Percentiles rank a stretch among this genome's conserved stretches.
Conservation (phyloP, 2,888 invertebrate species). For the Tinea pellionella region DNA sequence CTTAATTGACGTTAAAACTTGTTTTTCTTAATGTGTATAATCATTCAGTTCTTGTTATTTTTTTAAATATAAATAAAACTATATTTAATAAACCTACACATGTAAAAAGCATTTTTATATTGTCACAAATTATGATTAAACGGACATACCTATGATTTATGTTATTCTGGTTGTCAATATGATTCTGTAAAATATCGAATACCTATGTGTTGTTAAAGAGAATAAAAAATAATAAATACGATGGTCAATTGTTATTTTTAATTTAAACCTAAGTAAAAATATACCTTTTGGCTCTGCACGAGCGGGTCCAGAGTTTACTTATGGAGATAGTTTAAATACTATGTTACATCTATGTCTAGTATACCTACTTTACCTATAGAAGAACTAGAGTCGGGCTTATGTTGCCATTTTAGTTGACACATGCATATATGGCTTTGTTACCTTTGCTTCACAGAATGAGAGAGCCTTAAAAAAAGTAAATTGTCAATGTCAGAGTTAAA, state of each 20-base stretch:
- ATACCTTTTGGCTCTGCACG: too few relatives aligned
- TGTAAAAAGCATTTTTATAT: not conserved
- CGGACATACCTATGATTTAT: constrained; percentile 27
- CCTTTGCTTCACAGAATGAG: not conserved
- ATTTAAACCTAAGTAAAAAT: not conserved
- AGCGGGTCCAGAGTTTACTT: too few relatives aligned
- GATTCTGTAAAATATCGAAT: constrained; percentile 71
- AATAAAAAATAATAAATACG: constrained; percentile 67
- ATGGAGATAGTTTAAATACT: too few relatives aligned
- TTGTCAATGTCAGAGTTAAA: not conserved
- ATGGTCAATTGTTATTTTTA: constrained; percentile 29
- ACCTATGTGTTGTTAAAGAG: constrained; percentile 67
- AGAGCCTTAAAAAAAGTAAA: not conserved
- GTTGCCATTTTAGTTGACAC: too few relatives aligned
- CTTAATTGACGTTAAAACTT: not conserved
- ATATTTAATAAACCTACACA: not conserved
- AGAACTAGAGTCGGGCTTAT: too few relatives aligned
- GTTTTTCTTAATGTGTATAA: not conserved
- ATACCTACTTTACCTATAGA: too few relatives aligned
- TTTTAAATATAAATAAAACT: not conserved
- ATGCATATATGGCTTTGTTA: not conserved
- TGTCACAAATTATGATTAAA: not conserved
- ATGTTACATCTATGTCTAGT: too few relatives aligned
- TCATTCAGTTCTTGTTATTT: not conserved
- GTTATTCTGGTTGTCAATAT: constrained; percentile 69